Conservation (phyloP, 2,797 vertebrate genomes). For the Molossus molossus region DNA sequence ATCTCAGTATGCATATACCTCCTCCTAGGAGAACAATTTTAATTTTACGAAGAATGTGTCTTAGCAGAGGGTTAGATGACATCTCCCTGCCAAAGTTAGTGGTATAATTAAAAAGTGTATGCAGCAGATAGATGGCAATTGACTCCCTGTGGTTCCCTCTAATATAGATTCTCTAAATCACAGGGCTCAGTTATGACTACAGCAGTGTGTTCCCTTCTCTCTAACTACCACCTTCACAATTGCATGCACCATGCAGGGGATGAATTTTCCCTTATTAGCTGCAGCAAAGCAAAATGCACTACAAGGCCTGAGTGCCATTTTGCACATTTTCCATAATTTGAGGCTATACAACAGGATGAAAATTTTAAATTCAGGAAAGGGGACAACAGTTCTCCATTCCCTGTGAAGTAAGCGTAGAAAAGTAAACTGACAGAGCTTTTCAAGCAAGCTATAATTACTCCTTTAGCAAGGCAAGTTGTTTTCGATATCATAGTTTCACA, state of each 20-base stretch:
- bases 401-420: conserved; percentile 32
- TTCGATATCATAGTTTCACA: conserved; percentile 36
- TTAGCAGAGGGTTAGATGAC: conserved; percentile 61
- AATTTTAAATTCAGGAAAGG: conserved; percentile 9
- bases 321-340: conserved; percentile 49
- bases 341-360: not conserved
- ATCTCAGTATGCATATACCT: conserved; percentile 16
- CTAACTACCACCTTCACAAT: conserved; percentile 63
- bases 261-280: not conserved
- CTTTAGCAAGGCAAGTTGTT: conserved; percentile 51
- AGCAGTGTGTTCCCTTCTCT: not conserved
- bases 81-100: conserved; percentile 67
- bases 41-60: conserved; percentile 74
- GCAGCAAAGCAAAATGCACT: not conserved
- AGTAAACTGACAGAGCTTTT: conserved; percentile 36
- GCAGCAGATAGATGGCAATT: conserved; percentile 83
- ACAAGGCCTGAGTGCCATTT: not conserved
- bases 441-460: not conserved
- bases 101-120: conserved; percentile 84
- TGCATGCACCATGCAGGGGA: not conserved
- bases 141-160: conserved; percentile 75
- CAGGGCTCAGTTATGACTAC: not conserved
- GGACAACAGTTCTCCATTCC: not conserved
- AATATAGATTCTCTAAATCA: conserved; percentile 68
- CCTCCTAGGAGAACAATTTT: conserved; percentile 80